phyloP scores from a whole-genome alignment of 92 coral and sea anemone genomes.

The Phenganax subtilis region DNA sequence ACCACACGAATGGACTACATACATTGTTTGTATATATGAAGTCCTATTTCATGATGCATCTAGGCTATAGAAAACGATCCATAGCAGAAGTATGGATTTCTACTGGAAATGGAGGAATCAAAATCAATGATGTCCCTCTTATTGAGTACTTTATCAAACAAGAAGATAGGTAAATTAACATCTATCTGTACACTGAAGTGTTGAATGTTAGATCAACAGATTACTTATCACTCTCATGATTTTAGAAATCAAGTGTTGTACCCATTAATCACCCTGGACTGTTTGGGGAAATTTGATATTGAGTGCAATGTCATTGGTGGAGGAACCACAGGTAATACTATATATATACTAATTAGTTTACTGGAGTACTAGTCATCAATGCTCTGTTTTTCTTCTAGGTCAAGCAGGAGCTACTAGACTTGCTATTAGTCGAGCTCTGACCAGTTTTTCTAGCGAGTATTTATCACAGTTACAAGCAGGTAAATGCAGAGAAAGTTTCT shows the following conservation, averaged over 20 bases:
- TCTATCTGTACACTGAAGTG: neutral
- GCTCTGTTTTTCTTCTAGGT: constrained; percentile 46
- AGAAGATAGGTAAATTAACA: constrained; percentile 66
- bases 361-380: neutral
- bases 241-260: constrained; percentile 77
- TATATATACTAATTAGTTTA: no score
- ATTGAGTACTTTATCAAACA: constrained; percentile 68
- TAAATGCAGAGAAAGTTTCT: constrained; percentile 10
- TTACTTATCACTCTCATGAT: neutral
- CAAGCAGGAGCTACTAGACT: constrained; percentile 92
- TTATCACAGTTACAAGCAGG: constrained; percentile 72
- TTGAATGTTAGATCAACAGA: neutral
- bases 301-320: constrained; percentile 90
- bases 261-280: constrained; percentile 78
- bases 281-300: constrained; percentile 76
- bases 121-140: constrained; percentile 69
- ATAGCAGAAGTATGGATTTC: constrained; percentile 74
- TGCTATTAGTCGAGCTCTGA: constrained; percentile 85
- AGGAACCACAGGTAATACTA: constrained; percentile 74
- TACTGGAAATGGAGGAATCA: constrained; percentile 71
- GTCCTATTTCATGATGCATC: neutral
- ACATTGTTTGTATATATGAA: neutral
- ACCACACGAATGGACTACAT: neutral
- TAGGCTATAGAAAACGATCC: constrained; percentile 87
- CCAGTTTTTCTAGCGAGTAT: constrained; percentile 67